Base-by-base conservation (phyloP, 2,797 vertebrate genomes). In the Poliocrania exsul region DNA sequence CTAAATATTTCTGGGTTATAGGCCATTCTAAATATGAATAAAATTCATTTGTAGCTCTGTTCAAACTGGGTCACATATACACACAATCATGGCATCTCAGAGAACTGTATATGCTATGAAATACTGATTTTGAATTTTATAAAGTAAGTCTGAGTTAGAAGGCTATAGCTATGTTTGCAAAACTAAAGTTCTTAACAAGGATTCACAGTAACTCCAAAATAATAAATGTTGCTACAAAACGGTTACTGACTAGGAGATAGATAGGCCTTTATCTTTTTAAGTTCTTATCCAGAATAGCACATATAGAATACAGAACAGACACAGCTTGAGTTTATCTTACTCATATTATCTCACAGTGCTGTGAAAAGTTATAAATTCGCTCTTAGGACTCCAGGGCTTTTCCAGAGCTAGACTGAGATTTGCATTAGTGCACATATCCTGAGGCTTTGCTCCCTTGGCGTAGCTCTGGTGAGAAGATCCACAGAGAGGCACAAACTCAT, bases 181-280 rank as follows among this genome's bases (percentile, higher is more conserved):
- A 79, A 47, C 31, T 54, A 26, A 17, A 51, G 80, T 14, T 42
- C 86, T 92, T 78, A 69, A 16, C n/a, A 83, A 69, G 25, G 37
- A 75, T 35, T 81, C 6, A 0, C 23, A 86, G 49, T 35, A 88
- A 81, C n/a, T 49, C 65, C 58, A 62, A 93, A 72, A 60, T 79
- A 81, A 88, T 65, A 94, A 96, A 80, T 73, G 51, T 23, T 94
- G 46, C 40, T 53, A 8, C 70, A 80, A 60, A 75, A 87, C 60
- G 37, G 26, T 71, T 92, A 74, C 49, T 75, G 56, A 77, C 86
- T 82, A 60, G 29, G 81, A 53, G 37, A 62, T 20, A 92, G 79
- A 82, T 56, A 87, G 33, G 37, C 10, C 21, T 86, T 94, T 94
- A 92, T 85, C 81, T 73, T 92, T 85, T 35, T 60, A 70, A 94